Conservation (phyloP, 2,888 invertebrate genomes). For the Vannuccia rotundouncinata region DNA sequence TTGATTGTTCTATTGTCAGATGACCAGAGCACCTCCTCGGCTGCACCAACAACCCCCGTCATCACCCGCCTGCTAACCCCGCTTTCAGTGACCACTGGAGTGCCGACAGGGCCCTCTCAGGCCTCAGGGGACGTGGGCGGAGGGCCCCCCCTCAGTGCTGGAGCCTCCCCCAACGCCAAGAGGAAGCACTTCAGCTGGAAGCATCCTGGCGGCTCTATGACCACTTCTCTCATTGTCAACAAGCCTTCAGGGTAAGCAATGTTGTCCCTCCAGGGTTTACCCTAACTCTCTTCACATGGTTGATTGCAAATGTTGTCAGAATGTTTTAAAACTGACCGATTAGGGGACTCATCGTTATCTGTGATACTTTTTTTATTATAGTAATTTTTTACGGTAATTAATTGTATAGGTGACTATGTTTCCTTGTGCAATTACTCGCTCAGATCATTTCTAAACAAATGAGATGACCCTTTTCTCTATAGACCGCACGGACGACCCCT, state of each 20-base stretch:
- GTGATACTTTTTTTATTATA: too few relatives aligned
- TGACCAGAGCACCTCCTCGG: too few relatives aligned
- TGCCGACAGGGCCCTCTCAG: too few relatives aligned
- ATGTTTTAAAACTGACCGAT: background rate
- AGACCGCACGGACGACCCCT: background rate
- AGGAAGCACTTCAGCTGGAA: constrained; percentile 27
- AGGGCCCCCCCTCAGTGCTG: background rate
- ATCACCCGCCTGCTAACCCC: background rate
- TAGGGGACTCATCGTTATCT: too few relatives aligned
- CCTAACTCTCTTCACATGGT: background rate
- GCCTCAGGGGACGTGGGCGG: background rate
- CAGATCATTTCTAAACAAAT: too few relatives aligned
- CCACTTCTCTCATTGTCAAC: constrained; percentile 24
- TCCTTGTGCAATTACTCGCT: too few relatives aligned
- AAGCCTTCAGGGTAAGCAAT: background rate
- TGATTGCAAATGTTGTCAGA: background rate
- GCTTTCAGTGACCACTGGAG: background rate
- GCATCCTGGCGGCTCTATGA: constrained; percentile 34
- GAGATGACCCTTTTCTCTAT: too few relatives aligned
- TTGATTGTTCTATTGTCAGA: too few relatives aligned
- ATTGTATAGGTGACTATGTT: too few relatives aligned
- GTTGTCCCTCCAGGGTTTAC: too few relatives aligned
- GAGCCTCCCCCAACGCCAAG: background rate
- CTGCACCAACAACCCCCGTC: too few relatives aligned
- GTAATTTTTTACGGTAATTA: too few relatives aligned